Conservation (phyloP, 2,797 vertebrate species). For the Darevskia nairensis region DNA sequence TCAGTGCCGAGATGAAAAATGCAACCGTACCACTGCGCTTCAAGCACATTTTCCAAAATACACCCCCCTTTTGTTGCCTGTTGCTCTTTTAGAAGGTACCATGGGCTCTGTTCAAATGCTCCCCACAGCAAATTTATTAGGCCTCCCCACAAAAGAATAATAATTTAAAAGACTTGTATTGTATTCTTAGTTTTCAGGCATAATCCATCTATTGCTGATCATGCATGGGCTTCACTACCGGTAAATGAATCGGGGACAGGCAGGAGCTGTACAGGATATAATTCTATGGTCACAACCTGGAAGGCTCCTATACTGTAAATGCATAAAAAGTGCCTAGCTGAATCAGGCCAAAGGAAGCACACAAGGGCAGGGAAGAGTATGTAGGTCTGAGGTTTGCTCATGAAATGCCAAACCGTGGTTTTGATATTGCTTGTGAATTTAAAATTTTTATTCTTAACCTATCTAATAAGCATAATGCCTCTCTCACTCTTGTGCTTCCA, state of each 20-base stretch:
- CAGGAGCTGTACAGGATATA: background rate
- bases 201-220: background rate
- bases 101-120: background rate
- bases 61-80: background rate
- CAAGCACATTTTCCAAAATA: slow-evolving; percentile 12
- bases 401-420: background rate
- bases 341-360: background rate
- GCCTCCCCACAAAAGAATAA: too few species aligned
- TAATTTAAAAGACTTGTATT: background rate
- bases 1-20: slow-evolving; percentile 34
- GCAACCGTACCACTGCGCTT: slow-evolving; percentile 30
- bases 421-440: too few species aligned
- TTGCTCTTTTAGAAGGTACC: background rate
- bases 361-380: background rate
- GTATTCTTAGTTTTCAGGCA: background rate
- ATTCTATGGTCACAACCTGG: too few species aligned
- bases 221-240: background rate
- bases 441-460: too few species aligned
- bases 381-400: background rate
- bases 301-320: too few species aligned
- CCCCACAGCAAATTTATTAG: background rate
- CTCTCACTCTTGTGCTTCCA: background rate
- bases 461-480: too few species aligned
- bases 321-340: too few species aligned
- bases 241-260: background rate